Percentiles rank a stretch among this genome's conserved stretches.
Conservation (phyloP, 92 coral and sea anemone species). For the Pocillopora meandrina region DNA sequence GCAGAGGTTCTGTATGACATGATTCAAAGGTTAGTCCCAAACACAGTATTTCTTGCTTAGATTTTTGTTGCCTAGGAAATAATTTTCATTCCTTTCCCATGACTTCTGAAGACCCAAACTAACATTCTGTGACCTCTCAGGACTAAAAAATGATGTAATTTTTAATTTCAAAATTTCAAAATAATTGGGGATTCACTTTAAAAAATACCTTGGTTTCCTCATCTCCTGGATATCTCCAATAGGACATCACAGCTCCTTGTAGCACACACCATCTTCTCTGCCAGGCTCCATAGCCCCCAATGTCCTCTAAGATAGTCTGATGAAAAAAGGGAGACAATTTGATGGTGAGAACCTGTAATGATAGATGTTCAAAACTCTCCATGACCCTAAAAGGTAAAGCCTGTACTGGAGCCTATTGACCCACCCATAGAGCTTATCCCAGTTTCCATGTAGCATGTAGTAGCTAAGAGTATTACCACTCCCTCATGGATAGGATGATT, state of each 20-base stretch:
- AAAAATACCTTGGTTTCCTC: conserved; percentile 80
- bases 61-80: too few species aligned
- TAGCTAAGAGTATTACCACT: too few species aligned
- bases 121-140: too few species aligned
- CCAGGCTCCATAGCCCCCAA: conserved; percentile 98
- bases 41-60: too few species aligned
- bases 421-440: too few species aligned
- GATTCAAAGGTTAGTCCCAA: not conserved
- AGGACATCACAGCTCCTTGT: conserved; percentile 79
- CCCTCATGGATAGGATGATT: too few species aligned
- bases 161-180: not conserved
- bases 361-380: not conserved
- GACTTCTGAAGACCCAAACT: too few species aligned
- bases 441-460: too few species aligned
- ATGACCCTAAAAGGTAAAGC: not conserved
- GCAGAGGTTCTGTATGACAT: not conserved
- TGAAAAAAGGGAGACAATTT: not conserved
- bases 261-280: conserved; percentile 94
- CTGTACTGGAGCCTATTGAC: too few species aligned
- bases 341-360: not conserved
- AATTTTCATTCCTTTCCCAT: too few species aligned
- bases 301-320: conserved; percentile 93
- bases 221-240: conserved; percentile 98
- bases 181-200: not conserved
- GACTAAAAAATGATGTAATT: not conserved